Base-by-base conservation (phyloP, 1,140 invertebrate species). In the Drosophila mojavensis region DNA sequence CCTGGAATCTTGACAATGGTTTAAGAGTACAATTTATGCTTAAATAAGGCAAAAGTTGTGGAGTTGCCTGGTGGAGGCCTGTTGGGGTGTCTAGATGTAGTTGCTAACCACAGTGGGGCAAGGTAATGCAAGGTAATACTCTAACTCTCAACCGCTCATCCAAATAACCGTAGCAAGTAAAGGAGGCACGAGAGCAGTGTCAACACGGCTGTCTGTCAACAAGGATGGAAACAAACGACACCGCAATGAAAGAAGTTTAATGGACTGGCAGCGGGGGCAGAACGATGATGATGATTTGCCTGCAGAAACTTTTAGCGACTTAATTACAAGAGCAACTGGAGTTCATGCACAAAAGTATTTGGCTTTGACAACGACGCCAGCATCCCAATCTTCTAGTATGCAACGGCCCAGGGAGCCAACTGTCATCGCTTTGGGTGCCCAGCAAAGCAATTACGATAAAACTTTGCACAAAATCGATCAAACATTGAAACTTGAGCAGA, bases 231-330 rank as follows among this genome's bases (percentile, higher is more conserved):
- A 55, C 33, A 60, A 53, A 60, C 17, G 50, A 55, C 67, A 60
- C 55, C 68, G 81, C 33, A 45, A 68, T 70, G 67, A 85, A 54
- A 72, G 90, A 72, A 90, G 90, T 82, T 77, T 91, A 83, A 77
- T 79, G 66, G 67, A 71, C 13, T 69, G 66, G 50, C 75, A 65
- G 55, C 33, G 45, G 30, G 55, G 39, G 51, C 47, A 55, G 24
- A 33, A 55, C n/a, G 39, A 20, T 58, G 41, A 47, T n/a, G 45
- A 28, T 54, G 74, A 75, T 66, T 63, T 48, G 30, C 39, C 43
- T 60, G 55, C 71, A 45, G 48, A 80, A 91, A 88, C 68, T 90
- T 91, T 88, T 68, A 69, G 81, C 89, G 79, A 91, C 85, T 90
- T 90, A 91, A 91, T 91, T 91, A 88, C 86, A 74, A 79, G 47